Base-by-base conservation (phyloP, 2,888 invertebrate species). In the Malthinus flaveolus region DNA sequence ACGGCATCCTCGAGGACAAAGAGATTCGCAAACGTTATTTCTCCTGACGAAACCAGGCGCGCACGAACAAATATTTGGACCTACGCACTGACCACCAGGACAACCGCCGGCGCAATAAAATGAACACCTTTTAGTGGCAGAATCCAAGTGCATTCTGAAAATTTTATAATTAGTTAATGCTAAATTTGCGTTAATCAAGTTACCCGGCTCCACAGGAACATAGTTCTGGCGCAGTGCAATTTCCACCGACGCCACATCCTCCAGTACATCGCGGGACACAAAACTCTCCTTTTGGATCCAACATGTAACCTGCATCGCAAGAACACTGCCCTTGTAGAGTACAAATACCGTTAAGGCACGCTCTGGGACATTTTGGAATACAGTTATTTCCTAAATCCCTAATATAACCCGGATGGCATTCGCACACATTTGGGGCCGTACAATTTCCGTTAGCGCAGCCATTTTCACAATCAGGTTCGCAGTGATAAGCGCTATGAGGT, bases 391-490 rank as follows among this genome's bases (percentile, higher is more conserved):
- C 75, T 10, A 78, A 67, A 63, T 84, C 84, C 67, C 80, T 82
- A 23, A 85, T 81, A 67, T 83, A 86, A 42, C 86, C 87, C 6
- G 83, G 79, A 67, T 81, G 83, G 73, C 89, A 87, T 6, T 79
- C 79, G 79, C 90, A 91, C 0, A 81, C 80, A 15, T 86, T 84
- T 0, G 87, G 87, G 0, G 84, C 84, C 0, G 83, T 81, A 71
- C 91, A 91, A 31, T 82, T 78, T 11, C 88, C 90, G 66, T 90
- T 89, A 49, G 86, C 73, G 66, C 91, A 91, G 7, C 85, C 84
- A 15, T 81, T 78, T 3, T 84, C 81, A 70, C 91, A 91, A 10
- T 83, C 78, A 0, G 87, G 84, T 39, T 84, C 83, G 70, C 88
- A 89, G 49, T 81, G 80, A 53, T 71, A 68, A 70, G 81, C 80